Evolutionary conservation across 1,140 invertebrate genomes (phyloP), one percentile per base, ranked within the genome.

Genomic region (Zaprionus taronus): DNA sequence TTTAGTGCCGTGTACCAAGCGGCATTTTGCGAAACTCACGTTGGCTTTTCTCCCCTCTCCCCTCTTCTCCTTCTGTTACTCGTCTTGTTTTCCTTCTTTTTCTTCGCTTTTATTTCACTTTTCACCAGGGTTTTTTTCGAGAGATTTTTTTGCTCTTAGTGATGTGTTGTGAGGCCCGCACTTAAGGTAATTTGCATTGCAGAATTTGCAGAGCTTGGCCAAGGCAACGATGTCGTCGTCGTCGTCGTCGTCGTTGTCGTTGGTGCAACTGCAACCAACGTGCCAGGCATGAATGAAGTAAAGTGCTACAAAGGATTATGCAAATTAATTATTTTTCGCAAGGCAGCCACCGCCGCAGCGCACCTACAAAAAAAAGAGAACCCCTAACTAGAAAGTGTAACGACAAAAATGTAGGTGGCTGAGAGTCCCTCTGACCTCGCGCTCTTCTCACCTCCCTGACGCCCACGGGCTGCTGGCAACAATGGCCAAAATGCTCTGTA

Each of bases 291-390:
- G 85, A 89, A 90, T 90, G 85, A 90, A 91, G 85, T 77, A 90
- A 90, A 90, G 86, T 90, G 85, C 85, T 90, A 90, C 85, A 90
- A 90, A 90, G 85, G 85, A 90, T 90, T 90, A 90, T 90, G 85
- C 85, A 90, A 90, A 90, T 90, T 90, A 90, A 90, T 90, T 90
- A 90, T 90, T 90, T 90, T 90, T 85, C 85, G 81, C 85, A 82
- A 91, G 85, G 85, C 81, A 83, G 68, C 71, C 83, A 78, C 76
- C 78, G 79, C 55, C 66, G 70, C 67, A 71, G 71, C 66, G 15
- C 12, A 51, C 47, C 47, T 20, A 56, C 7, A 28, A 34, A 66
- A 69, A 69, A 67, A 61, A 34, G 58, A 44, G n/a, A 63, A 28
- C 14, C 34, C 36, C 51, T 78, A 78, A 62, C 84, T 89, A 79